Percentiles rank a stretch among this genome's conserved stretches.
Evolutionary conservation across 2,113 vertebrate genomes (phyloP).

Genomic region (Salvelinus fontinalis): DNA sequence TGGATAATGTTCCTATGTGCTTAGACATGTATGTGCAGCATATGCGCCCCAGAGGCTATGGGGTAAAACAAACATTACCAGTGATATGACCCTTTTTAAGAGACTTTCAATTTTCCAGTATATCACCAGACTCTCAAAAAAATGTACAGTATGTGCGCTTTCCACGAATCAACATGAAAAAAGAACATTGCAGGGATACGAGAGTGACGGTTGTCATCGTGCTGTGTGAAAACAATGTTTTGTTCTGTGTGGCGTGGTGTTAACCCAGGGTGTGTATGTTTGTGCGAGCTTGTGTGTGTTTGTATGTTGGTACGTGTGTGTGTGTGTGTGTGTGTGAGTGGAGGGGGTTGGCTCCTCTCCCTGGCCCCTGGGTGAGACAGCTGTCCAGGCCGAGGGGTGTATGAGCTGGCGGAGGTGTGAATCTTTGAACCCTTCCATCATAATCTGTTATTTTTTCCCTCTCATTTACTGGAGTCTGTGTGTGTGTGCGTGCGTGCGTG

Average conservation of each 20-base stretch:
- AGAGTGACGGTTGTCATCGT: not conserved
- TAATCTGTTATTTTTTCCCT: conserved; percentile 43
- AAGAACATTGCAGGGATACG: no score
- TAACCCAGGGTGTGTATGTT: not conserved
- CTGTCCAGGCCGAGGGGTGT: conserved; percentile 25
- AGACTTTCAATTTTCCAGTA: no score
- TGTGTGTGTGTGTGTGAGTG: not conserved
- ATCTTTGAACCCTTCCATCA: conserved; percentile 24
- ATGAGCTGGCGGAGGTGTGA: conserved; percentile 35
- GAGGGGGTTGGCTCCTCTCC: not conserved
- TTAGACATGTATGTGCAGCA: no score
- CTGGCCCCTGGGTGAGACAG: conserved; percentile 15
- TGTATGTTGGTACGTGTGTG: not conserved
- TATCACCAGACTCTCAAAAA: no score
- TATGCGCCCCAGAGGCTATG: no score
- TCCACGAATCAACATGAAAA: no score
- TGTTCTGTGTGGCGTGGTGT: not conserved
- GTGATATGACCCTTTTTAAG: no score
- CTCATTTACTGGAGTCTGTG: conserved; percentile 33
- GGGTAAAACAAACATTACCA: no score
- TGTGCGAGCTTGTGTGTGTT: not conserved
- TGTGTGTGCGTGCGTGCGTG: not conserved
- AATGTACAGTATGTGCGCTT: no score
- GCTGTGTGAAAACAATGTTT: not conserved
- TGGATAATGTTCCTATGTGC: no score